These are phyloP conservation scores for Danio albolineatus DNA, from an alignment of 2,797 vertebrate genomes.

Conservation along the genomic window DNA sequence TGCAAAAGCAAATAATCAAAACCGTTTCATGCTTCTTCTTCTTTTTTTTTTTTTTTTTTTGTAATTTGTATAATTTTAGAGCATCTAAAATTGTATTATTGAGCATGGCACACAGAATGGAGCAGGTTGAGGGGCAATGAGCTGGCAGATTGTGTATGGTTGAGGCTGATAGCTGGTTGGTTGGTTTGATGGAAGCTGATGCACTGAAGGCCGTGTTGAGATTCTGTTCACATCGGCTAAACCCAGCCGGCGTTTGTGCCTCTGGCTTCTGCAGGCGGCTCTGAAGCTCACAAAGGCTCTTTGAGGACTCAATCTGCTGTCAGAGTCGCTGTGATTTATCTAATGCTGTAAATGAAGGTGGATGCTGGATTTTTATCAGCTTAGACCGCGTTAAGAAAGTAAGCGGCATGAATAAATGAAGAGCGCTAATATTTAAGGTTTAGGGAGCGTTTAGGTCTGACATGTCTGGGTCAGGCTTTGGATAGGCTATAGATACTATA, in stretches of 20 bases:
- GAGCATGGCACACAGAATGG: neutral
- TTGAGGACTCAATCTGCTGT: slow-evolving; percentile 73
- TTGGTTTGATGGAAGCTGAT: slow-evolving; percentile 39
- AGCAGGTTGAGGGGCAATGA: slow-evolving; percentile 13
- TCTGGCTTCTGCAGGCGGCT: slow-evolving; percentile 55
- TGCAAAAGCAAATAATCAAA: slow-evolving; percentile 30
- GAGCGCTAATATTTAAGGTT: slow-evolving; percentile 4
- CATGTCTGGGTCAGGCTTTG: slow-evolving; percentile 9
- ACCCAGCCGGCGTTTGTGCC: slow-evolving; percentile 50
- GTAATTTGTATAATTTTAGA: neutral
- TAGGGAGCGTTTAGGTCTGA: slow-evolving; percentile 1
- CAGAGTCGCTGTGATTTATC: slow-evolving; percentile 70
- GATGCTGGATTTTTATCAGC: slow-evolving; percentile 58
- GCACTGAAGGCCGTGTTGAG: slow-evolving; percentile 37
- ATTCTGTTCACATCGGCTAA: slow-evolving; percentile 45
- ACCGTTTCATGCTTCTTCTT: neutral
- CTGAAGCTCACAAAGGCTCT: slow-evolving; percentile 59
- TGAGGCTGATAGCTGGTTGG: slow-evolving; percentile 27
- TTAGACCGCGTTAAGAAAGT: slow-evolving; percentile 47
- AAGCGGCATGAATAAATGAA: slow-evolving; percentile 33
- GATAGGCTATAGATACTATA: neutral
- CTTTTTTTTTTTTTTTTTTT: neutral
- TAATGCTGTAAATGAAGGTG: slow-evolving; percentile 66
- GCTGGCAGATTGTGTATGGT: slow-evolving; percentile 15
- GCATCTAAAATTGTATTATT: neutral